Evolutionary conservation across 2,113 vertebrate species (phyloP).

Genomic region (Pseudorectes ferrugineus): DNA sequence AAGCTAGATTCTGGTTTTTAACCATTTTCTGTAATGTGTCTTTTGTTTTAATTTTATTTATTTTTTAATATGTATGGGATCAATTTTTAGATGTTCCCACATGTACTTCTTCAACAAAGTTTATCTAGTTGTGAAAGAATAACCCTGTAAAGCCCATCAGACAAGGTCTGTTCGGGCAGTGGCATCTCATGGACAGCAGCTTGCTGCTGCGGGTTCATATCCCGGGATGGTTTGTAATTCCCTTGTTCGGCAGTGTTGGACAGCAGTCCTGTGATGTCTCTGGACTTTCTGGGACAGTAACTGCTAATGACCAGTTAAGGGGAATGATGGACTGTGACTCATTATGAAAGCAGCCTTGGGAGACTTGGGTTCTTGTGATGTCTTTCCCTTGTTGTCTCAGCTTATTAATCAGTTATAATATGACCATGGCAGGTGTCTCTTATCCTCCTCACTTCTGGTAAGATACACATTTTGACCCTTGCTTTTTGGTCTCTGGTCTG

Average conservation of each 20-base stretch:
- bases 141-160: not conserved
- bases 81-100: not conserved
- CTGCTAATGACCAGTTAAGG: not conserved
- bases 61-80: not conserved
- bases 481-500: not conserved
- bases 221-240: not conserved
- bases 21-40: accelerated
- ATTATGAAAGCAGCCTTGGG: not conserved
- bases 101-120: not conserved
- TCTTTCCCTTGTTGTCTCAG: not conserved
- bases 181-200: not conserved
- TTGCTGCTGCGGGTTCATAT: not conserved
- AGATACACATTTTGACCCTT: not conserved
- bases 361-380: not conserved
- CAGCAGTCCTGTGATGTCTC: not conserved
- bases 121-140: not conserved
- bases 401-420: not conserved
- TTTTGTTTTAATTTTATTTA: not conserved
- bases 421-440: not conserved
- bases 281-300: not conserved
- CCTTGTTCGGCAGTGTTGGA: not conserved
- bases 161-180: not conserved
- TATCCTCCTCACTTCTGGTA: not conserved
- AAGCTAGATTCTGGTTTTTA: not conserved
- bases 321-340: not conserved